Percentiles rank a stretch among this genome's conserved stretches.
Conservation (phyloP, 1,140 invertebrate genomes). For the Aethina tumida region DNA sequence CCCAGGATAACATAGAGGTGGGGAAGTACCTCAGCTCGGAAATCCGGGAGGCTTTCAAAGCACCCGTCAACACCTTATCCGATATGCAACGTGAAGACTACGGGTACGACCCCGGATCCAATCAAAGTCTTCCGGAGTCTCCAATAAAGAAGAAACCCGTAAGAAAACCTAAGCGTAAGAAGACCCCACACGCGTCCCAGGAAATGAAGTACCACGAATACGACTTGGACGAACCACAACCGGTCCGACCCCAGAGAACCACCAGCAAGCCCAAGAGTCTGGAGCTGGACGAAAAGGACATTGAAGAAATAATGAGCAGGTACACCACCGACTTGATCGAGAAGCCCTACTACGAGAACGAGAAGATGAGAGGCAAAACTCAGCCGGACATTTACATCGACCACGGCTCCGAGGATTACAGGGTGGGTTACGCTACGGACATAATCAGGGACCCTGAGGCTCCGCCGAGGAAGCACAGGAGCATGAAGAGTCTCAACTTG, state of each 20-base stretch:
- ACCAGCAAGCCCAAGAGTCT: constrained; percentile 25
- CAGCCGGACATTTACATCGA: constrained; percentile 37
- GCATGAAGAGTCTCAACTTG: constrained; percentile 32
- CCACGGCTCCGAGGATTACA: not conserved
- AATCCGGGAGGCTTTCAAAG: constrained; percentile 66
- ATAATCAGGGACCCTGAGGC: constrained; percentile 12
- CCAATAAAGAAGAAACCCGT: constrained; percentile 24
- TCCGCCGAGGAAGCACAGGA: constrained; percentile 21
- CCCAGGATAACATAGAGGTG: constrained; percentile 69
- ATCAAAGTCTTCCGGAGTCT: constrained; percentile 25
- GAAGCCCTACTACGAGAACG: constrained; percentile 39
- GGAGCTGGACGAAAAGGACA: constrained; percentile 15
- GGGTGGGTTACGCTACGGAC: no score
- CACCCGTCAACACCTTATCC: constrained; percentile 50
- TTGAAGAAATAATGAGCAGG: no score
- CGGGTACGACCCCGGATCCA: constrained; percentile 21
- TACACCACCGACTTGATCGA: constrained; percentile 7
- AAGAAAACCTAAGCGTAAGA: constrained; percentile 35
- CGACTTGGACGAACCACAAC: constrained; percentile 28
- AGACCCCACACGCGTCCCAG: constrained; percentile 33
- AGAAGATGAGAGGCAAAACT: constrained; percentile 37
- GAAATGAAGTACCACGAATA: constrained; percentile 25
- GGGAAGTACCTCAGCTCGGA: constrained; percentile 64
- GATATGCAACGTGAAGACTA: constrained; percentile 41
- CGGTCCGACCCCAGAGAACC: constrained; percentile 34